Conservation (phyloP, 2,888 invertebrate species). For the Drosophila multiciliata region DNA sequence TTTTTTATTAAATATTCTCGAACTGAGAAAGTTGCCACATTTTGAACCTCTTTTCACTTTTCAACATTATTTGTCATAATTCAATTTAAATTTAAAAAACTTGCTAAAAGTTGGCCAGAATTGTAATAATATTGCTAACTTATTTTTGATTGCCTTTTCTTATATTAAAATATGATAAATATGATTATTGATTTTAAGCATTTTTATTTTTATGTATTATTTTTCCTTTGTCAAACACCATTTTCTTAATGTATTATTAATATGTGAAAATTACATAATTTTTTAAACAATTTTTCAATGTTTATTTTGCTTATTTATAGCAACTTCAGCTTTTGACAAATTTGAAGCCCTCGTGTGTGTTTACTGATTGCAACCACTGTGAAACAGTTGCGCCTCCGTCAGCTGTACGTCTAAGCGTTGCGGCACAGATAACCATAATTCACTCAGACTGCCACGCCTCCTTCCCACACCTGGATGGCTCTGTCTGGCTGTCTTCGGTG, state of each 20-base stretch:
- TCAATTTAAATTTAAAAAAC: neutral
- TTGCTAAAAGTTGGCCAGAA: neutral
- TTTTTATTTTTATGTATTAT: too few species aligned
- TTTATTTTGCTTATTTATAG: neutral
- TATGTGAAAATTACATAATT: too few species aligned
- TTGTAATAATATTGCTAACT: neutral
- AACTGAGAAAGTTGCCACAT: neutral
- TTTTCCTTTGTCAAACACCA: neutral
- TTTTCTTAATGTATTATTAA: neutral
- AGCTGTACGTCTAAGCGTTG: constrained; percentile 21
- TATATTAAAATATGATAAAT: too few species aligned
- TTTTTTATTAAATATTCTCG: neutral
- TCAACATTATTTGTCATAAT: neutral
- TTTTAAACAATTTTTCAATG: neutral
- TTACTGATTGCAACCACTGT: constrained; percentile 46
- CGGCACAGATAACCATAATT: constrained; percentile 60
- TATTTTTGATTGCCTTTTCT: neutral
- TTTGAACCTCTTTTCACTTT: neutral
- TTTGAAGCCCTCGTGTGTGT: neutral
- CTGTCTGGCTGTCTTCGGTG: constrained; percentile 9
- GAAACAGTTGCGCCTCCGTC: constrained; percentile 12
- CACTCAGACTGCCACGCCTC: constrained; percentile 42
- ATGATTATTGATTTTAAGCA: too few species aligned
- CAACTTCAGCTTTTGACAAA: neutral
- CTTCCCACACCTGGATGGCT: neutral